Base-by-base conservation (phyloP, 92 coral and sea anemone species). In the Parazoanthus darwini region DNA sequence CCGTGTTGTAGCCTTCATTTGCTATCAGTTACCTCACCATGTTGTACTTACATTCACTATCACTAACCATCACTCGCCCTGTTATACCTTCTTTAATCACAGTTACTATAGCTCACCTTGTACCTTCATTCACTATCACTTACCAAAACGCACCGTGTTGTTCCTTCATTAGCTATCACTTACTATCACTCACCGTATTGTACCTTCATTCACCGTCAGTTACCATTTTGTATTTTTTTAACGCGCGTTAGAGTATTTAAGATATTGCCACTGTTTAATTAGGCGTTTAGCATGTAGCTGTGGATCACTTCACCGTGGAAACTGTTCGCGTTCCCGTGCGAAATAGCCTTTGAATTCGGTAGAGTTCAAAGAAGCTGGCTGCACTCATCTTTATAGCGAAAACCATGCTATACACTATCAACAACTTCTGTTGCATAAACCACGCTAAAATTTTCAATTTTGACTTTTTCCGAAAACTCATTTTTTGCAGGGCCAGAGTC, bases 401-500 rank as follows among this genome's bases (percentile, higher is more conserved):
- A 54, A 54, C 59, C 18, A 11, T 13, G 14, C 59, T 20, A 54
- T 54, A 29, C 33, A 29, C 33, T 29, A 54, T 54, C 59, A 54
- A 54, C 59, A 15, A 54, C 20, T 54, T 3, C 13, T 54, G 59
- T 54, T 54, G 59, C 6, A n/a, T 0, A 10, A n/a, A n/a, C 74
- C 36, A n/a, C 59, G 0, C 78, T 36, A 14, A 9, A 35, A 42
- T 16, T 15, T 15, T 15, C 1, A 14, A 74, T 54, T 20, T 11
- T 18, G 9, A 54, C 1, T 54, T 51, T 54, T 54, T 54, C 11
- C 8, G 8, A 54, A 54, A 13, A 54, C 2, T 54, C 4, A 0
- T 54, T 54, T 20, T 26, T 75, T 78, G 22, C 86, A 92, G 95
- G 92, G 78, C 58, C 94, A 74, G 95, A 90, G 39, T 25, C 82